Percentiles rank a stretch among this genome's conserved stretches.
These are phyloP conservation scores for Lycorma delicatula DNA, from an alignment of 1,140 invertebrate species.

Conservation along the genomic window DNA sequence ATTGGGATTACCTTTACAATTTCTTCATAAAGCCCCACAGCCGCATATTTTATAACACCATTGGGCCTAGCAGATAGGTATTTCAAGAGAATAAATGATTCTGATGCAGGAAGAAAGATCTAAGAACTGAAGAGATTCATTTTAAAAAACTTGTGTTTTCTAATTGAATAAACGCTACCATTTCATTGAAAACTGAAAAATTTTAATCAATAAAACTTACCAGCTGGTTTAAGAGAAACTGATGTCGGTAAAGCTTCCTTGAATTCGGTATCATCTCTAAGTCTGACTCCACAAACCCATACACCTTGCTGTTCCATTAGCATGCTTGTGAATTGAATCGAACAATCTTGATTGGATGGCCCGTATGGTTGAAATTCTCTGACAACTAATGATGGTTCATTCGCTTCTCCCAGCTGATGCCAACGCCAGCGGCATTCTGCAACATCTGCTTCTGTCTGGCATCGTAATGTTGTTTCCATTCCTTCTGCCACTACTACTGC, in stretches of 20 bases:
- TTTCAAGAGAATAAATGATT: background rate
- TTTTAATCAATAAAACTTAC: background rate
- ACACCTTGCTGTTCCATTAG: background rate
- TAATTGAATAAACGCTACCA: background rate
- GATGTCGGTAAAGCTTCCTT: background rate
- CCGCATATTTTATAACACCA: too few species aligned
- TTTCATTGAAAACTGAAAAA: background rate
- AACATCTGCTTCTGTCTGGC: background rate
- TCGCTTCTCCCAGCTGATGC: background rate
- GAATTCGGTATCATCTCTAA: background rate
- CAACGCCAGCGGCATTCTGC: slow-evolving; percentile 1
- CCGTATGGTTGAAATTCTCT: background rate
- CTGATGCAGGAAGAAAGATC: background rate
- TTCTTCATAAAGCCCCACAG: too few species aligned
- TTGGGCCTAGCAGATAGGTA: background rate
- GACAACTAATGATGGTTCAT: background rate
- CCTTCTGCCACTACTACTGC: background rate
- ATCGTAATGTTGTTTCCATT: background rate
- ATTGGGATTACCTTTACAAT: too few species aligned
- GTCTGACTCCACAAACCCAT: background rate
- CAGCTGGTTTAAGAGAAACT: background rate
- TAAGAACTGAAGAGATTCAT: background rate
- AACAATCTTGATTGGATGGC: background rate
- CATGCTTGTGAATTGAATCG: background rate
- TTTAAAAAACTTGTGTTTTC: background rate